Conservation (phyloP, 2,797 vertebrate species). For the Thunnus albacares region DNA sequence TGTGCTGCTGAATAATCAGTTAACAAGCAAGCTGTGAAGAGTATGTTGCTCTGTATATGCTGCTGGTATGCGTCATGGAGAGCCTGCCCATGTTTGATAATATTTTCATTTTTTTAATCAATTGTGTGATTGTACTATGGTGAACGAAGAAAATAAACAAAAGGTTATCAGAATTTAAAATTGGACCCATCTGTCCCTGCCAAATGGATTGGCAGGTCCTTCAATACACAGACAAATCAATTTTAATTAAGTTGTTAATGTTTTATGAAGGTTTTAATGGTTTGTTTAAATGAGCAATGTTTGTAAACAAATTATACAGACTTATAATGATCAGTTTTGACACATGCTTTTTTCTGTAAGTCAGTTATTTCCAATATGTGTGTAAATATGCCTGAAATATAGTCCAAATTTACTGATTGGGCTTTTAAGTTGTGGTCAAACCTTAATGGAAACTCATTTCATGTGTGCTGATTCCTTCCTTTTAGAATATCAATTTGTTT, state of each 20-base stretch:
- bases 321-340: too few relatives aligned
- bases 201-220: background rate
- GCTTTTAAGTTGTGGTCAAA: too few relatives aligned
- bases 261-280: background rate
- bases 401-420: background rate
- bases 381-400: too few relatives aligned
- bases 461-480: too few relatives aligned
- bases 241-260: background rate
- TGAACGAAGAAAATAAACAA: background rate
- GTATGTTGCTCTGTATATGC: background rate
- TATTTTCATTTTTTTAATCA: background rate
- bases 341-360: too few relatives aligned
- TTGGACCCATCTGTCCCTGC: background rate
- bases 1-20: conserved; percentile 13
- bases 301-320: too few relatives aligned
- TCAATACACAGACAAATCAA: background rate
- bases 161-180: background rate
- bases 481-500: too few relatives aligned
- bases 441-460: too few relatives aligned
- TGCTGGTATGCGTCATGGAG: background rate
- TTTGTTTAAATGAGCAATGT: background rate
- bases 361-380: too few relatives aligned
- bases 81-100: conserved; percentile 1
- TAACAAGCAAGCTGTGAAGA: background rate
- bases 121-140: background rate